These are phyloP conservation scores for Mystacides longicornis DNA, from an alignment of 2,888 invertebrate species.

Conservation along the genomic window DNA sequence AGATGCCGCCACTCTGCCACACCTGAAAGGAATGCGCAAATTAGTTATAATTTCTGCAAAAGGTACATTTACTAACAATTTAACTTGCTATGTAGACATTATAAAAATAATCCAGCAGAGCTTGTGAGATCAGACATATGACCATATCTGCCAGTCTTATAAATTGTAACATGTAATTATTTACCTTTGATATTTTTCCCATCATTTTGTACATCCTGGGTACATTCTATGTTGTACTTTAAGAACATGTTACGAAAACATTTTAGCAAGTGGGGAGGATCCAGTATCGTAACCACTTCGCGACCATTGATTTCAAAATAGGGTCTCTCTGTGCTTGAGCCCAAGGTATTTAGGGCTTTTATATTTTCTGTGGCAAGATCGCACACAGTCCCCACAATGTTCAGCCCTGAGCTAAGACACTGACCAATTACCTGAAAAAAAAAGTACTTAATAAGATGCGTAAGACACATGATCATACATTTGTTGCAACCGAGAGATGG, in stretches of 20 bases:
- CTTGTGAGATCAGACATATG: background rate
- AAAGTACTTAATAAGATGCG: no score
- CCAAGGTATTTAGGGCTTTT: background rate
- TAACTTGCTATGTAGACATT: no score
- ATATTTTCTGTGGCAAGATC: background rate
- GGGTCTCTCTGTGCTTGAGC: constrained; percentile 3
- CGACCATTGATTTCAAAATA: constrained; percentile 9
- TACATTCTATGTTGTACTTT: constrained; percentile 1
- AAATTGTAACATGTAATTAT: background rate
- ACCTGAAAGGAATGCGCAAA: background rate
- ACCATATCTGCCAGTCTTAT: background rate
- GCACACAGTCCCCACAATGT: background rate
- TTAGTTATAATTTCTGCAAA: background rate
- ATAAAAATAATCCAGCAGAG: background rate
- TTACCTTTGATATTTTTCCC: background rate
- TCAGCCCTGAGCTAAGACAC: background rate
- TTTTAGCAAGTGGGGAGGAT: constrained; percentile 15
- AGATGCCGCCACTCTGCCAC: background rate
- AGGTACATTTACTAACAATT: background rate
- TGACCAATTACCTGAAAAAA: background rate
- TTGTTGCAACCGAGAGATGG: no score
- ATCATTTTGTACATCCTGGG: background rate
- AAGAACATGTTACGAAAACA: constrained; percentile 14
- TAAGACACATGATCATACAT: no score
- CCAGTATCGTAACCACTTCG: constrained; percentile 12